Percentiles rank a stretch among this genome's conserved stretches.
Conservation (phyloP, 1,140 invertebrate species). For the Drosophila santomea region DNA sequence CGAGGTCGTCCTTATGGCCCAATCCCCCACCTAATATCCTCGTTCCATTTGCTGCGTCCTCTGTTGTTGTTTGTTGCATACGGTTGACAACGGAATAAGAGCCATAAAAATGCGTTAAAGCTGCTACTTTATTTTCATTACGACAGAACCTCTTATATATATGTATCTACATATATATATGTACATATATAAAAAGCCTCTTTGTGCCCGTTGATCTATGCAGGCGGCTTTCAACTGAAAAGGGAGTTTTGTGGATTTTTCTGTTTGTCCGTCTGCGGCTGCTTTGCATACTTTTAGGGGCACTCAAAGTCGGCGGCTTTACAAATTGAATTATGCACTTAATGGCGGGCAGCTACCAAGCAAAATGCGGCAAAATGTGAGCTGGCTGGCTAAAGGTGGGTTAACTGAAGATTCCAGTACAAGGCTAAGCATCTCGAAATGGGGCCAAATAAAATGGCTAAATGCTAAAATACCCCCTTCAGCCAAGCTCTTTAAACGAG, state of each 20-base stretch:
- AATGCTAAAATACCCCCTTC: conserved; percentile 37
- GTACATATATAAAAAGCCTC: background rate
- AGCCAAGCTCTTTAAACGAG: conserved; percentile 1
- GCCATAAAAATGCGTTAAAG: conserved; percentile 81
- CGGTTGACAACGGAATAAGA: conserved; percentile 67
- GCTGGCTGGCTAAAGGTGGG: background rate
- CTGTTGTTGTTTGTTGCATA: conserved; percentile 18
- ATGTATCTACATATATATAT: background rate
- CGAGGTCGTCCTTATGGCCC: background rate
- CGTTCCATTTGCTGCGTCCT: conserved; percentile 16
- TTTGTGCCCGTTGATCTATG: conserved; percentile 63
- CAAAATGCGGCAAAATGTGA: background rate
- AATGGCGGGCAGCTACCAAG: conserved; percentile 39
- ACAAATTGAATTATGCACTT: conserved; percentile 80
- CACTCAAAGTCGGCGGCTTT: conserved; percentile 70
- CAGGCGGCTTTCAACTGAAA: conserved; percentile 22
- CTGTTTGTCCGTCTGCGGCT: conserved; percentile 33
- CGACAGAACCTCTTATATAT: background rate
- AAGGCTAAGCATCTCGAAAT: conserved; percentile 27
- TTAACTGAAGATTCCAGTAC: conserved; percentile 4
- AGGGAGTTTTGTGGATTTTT: conserved; percentile 8
- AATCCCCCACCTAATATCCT: background rate
- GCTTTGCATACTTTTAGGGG: conserved; percentile 74
- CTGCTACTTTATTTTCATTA: conserved; percentile 81
- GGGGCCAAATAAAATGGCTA: conserved; percentile 32